Evolutionary conservation across 2,797 vertebrate genomes (phyloP).

Genomic region (Pelodytes ibericus): DNA sequence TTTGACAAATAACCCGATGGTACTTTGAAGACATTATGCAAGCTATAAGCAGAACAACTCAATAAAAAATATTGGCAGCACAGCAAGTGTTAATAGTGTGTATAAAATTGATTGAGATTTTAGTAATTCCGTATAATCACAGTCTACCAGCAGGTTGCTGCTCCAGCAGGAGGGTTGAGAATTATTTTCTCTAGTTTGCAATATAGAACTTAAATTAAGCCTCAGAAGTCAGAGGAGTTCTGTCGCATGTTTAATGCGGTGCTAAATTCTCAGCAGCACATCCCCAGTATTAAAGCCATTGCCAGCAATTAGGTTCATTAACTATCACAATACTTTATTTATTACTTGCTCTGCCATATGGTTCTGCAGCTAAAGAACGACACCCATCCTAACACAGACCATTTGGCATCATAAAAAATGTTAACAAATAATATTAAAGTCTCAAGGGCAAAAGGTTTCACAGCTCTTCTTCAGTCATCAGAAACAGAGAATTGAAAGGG

Average conservation of each 20-base stretch:
- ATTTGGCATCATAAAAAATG: constrained; percentile 85
- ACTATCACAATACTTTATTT: constrained; percentile 88
- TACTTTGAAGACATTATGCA: constrained; percentile 46
- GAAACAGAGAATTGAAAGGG: constrained; percentile 71
- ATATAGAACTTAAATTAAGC: constrained; percentile 88
- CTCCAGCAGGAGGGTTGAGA: constrained; percentile 85
- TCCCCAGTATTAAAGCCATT: constrained; percentile 81
- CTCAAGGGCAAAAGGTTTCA: constrained; percentile 77
- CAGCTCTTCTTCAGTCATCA: constrained; percentile 66
- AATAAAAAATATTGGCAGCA: constrained; percentile 58
- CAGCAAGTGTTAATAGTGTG: constrained; percentile 79
- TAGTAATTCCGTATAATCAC: constrained; percentile 86
- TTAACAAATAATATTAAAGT: constrained; percentile 84
- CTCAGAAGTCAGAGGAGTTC: constrained; percentile 83
- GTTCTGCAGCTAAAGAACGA: constrained; percentile 83
- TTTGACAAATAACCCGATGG: constrained; percentile 49
- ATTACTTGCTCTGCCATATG: constrained; percentile 82
- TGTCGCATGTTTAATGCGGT: constrained; percentile 79
- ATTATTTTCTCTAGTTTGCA: constrained; percentile 87
- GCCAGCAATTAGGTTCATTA: constrained; percentile 86
- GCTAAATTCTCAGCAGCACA: constrained; percentile 85
- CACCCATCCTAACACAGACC: constrained; percentile 77
- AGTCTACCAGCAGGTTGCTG: constrained; percentile 84
- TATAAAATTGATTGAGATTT: constrained; percentile 84
- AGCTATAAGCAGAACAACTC: constrained; percentile 46